Evolutionary conservation across 1,140 invertebrate genomes (phyloP).

Genomic region (Drosophila mayri): DNA sequence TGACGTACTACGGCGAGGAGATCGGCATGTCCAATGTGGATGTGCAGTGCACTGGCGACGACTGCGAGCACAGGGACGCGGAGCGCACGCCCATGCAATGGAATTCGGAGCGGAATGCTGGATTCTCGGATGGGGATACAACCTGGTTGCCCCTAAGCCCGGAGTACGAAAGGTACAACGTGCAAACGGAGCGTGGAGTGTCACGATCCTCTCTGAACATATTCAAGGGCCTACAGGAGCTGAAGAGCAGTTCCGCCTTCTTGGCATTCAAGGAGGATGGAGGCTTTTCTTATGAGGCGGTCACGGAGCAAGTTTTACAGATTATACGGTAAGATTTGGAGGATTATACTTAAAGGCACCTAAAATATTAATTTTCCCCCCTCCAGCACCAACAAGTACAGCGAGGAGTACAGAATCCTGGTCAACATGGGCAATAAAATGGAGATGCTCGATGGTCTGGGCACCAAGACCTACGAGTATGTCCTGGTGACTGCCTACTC

Average conservation of each 20-base stretch:
- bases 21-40: slow-evolving; percentile 90
- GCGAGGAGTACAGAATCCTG: slow-evolving; percentile 75
- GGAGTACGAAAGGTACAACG: slow-evolving; percentile 86
- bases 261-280: slow-evolving; percentile 60
- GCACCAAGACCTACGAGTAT: slow-evolving; percentile 66
- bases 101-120: slow-evolving; percentile 86
- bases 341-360: accelerated
- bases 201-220: slow-evolving; percentile 72
- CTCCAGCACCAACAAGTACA: slow-evolving; percentile 50
- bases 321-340: slow-evolving; percentile 58
- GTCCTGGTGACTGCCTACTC: slow-evolving; percentile 67
- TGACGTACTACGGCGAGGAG: slow-evolving; percentile 94
- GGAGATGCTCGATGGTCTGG: slow-evolving; percentile 47
- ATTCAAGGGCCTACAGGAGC: slow-evolving; percentile 69
- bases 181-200: slow-evolving; percentile 84
- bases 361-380: neutral
- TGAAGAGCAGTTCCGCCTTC: slow-evolving; percentile 72
- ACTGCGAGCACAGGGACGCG: slow-evolving; percentile 86
- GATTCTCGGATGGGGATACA: slow-evolving; percentile 87
- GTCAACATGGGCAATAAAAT: slow-evolving; percentile 72
- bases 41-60: slow-evolving; percentile 86
- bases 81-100: slow-evolving; percentile 90
- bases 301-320: slow-evolving; percentile 72
- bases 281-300: slow-evolving; percentile 71
- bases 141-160: slow-evolving; percentile 90